Conservation (phyloP, 1,140 invertebrate species). For the Lanistes nyassanus region DNA sequence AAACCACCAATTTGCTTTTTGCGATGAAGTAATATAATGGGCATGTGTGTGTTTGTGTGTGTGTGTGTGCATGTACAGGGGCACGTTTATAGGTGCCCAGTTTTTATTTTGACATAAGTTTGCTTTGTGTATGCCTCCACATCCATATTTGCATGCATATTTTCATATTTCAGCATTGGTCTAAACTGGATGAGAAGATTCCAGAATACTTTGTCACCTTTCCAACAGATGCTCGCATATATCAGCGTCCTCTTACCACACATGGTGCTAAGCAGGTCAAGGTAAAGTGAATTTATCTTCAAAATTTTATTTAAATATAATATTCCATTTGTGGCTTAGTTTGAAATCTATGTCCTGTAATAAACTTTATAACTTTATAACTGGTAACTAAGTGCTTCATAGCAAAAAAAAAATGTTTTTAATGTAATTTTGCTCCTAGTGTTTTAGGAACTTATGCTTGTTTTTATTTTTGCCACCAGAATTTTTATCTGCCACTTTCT, state of each 20-base stretch:
- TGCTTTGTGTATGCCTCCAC: background rate
- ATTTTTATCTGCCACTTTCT: too few species aligned
- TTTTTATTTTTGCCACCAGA: too few species aligned
- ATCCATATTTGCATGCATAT: background rate
- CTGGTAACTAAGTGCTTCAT: too few species aligned
- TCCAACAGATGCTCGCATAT: slow-evolving; percentile 58
- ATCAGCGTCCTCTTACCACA: slow-evolving; percentile 59
- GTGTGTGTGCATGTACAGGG: background rate
- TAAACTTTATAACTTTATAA: too few species aligned
- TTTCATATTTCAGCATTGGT: slow-evolving; percentile 51
- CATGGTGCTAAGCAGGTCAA: slow-evolving; percentile 59
- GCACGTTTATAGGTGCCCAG: background rate
- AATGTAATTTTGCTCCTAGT: too few species aligned
- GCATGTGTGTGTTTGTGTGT: background rate
- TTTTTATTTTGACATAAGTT: background rate
- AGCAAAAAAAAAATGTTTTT: too few species aligned
- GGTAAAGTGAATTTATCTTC: slow-evolving; percentile 31
- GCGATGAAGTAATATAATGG: background rate
- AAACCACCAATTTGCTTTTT: too few species aligned
- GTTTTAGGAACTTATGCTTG: too few species aligned
- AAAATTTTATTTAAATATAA: background rate
- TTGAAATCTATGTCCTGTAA: too few species aligned
- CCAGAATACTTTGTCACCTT: slow-evolving; percentile 63
- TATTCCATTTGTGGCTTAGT: too few species aligned
- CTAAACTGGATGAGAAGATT: slow-evolving; percentile 47